Evolutionary conservation across 2,888 invertebrate species (phyloP), one percentile per base, ranked within the genome.

Genomic region (Drosophila kokeensis): DNA sequence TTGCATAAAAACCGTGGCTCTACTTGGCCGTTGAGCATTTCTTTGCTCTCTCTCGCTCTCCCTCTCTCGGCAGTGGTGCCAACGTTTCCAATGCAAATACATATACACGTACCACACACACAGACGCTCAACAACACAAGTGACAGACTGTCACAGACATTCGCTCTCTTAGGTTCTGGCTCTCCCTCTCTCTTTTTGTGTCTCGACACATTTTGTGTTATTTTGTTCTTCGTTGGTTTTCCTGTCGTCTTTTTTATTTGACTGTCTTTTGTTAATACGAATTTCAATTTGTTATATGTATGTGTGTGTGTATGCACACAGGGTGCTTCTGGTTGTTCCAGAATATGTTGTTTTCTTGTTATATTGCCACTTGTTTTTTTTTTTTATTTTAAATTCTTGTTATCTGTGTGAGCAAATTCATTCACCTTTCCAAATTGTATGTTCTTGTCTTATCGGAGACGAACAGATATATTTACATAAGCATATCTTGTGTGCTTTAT

Each of bases 11-110:
- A 58, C 34, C 40, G 58, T 59, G 40, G 57, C 60, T 52, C 55
- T 50, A 53, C 48, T 72, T 72, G 45, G 48, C 70, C 57, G 54
- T 30, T 50, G 68, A 78, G 68, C 76, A 85, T 85, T 88, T 85
- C 79, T 82, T 81, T 53, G 82, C 65, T 62, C 61, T 69, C 34
- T 54, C 53, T 60, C 29, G 18, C 42, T 57, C 66, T 73, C 29
- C 36, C 57, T 32, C 55, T 50, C 49, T 65, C 59, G 42, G 34
- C 48, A 59, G 49, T 78, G 79, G 52, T 81, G 79, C 68, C 68
- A 81, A 82, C 79, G 79, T 74, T 81, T 79, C 67, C 82, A 73
- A 82, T 79, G 77, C 81, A 81, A 78, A 78, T 78, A 78, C 76
- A 75, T 54, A 58, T 27, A 36, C 27, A 67, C 48, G 34, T 42